Percentiles rank a stretch among this genome's conserved stretches.
Evolutionary conservation across 2,113 vertebrate genomes (phyloP).

Genomic region (Callithrix jacchus): DNA sequence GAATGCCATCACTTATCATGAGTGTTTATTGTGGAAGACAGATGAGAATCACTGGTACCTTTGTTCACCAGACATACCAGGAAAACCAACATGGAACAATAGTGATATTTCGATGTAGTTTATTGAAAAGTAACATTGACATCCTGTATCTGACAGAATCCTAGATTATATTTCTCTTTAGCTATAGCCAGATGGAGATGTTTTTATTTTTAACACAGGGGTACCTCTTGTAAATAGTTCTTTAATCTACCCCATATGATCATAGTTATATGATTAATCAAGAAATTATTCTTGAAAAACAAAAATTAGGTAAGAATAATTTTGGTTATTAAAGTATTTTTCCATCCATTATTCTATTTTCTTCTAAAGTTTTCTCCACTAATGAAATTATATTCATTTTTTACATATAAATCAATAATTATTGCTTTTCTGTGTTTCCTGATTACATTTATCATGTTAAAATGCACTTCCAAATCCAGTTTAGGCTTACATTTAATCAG

Average conservation of each 20-base stretch:
- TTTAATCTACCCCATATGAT: not conserved
- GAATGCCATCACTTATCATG: not conserved
- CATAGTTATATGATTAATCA: conserved; percentile 5
- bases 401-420: conserved; percentile 16
- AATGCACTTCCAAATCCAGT: conserved; percentile 18
- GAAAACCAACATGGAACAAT: not conserved
- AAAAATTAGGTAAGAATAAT: conserved; percentile 15
- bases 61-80: not conserved
- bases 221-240: not conserved
- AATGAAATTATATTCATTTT: conserved; percentile 46
- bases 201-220: not conserved
- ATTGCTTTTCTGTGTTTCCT: not conserved
- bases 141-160: not conserved
- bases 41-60: not conserved
- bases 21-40: not conserved
- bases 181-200: not conserved
- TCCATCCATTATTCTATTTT: conserved; percentile 35
- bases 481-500: conserved; percentile 29
- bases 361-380: conserved; percentile 10
- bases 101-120: not conserved
- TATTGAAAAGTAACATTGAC: not conserved
- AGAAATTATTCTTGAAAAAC: conserved; percentile 24
- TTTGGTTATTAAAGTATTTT: not conserved
- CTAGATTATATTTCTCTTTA: not conserved
- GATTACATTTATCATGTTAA: conserved; percentile 36